Conservation (phyloP, 2,888 invertebrate species). For the Andrena minutula region DNA sequence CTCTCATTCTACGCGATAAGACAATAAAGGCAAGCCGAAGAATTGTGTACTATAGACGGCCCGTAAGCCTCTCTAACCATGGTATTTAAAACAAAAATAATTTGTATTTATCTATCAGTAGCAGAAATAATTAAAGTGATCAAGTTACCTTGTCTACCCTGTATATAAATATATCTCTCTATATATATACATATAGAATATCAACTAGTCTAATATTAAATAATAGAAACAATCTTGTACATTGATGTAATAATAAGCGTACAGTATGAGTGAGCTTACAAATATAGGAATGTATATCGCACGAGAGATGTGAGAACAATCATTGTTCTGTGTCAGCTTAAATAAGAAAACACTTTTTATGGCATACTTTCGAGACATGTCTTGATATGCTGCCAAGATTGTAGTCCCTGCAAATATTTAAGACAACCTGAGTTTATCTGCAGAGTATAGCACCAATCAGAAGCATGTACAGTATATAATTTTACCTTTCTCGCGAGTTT, state of each 20-base stretch:
- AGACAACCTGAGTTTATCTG: background rate
- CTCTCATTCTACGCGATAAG: too few relatives aligned
- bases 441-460: constrained; percentile 5
- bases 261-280: constrained; percentile 68
- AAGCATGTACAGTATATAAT: background rate
- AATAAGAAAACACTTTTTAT: constrained; percentile 80
- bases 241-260: constrained; percentile 71
- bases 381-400: constrained; percentile 91
- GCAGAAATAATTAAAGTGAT: too few relatives aligned
- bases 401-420: constrained; percentile 88
- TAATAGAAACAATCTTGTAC: constrained; percentile 75
- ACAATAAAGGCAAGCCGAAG: too few relatives aligned
- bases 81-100: too few relatives aligned
- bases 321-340: constrained; percentile 76
- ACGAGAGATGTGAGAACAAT: constrained; percentile 69
- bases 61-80: too few relatives aligned
- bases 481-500: constrained; percentile 91
- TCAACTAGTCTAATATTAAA: constrained; percentile 70
- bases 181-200: constrained; percentile 40
- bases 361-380: constrained; percentile 91
- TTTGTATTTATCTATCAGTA: too few relatives aligned
- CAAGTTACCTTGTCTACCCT: too few relatives aligned
- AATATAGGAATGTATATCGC: constrained; percentile 79
- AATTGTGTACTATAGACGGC: too few relatives aligned
- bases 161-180: background rate